Base-by-base conservation (phyloP, 2,113 vertebrate species). In the Rhegmatorhina hoffmannsi region DNA sequence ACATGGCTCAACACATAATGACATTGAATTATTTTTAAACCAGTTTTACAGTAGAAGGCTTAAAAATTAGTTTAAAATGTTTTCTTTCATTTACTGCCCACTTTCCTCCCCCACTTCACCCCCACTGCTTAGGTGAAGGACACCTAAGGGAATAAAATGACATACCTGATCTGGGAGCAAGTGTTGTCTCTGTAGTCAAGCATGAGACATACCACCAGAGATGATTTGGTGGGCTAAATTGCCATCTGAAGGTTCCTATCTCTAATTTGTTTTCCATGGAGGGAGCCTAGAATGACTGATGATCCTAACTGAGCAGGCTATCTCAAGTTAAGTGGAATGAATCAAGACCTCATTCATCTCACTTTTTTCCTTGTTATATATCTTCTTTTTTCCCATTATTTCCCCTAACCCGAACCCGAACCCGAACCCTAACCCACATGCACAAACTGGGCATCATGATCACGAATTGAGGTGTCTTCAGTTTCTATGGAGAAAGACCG, bases 341-440 rank as follows among this genome's bases (percentile, higher is more conserved):
- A 84, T 74, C 46, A 47, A 94, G 73, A 90, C 8, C 72, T 69
- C 0, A 0, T 64, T 86, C 58, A 64, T 76, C 49, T 85, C 18
- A 9, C 11, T 13, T n/a, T 33, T 40, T 64, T 60, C 13, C 13
- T 66, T 72, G 19, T 34, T 52, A 17, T 14, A 69, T 24, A 17
- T 7, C 2, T 7, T 34, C 6, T 13, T 28, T 52, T n/a, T 8
- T 8, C 0, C 40, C 14, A 15, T 43, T 43, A 43, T 0, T 3
- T n/a, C 13, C 20, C 11, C 20, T 43, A 43, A 64, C 3, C 7
- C 20, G 47, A 90, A 33, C 13, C 6, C 43, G 6, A 43, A 43
- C 40, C 40, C 14, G 13, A 43, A 68, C 3, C 7, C 20, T 52
- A 87, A 33, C 13, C 6, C 43, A 34, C 5, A 4, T 36, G 9